These are phyloP conservation scores for Berghia stephanieae DNA, from an alignment of 1,140 invertebrate genomes.

Conservation along the genomic window DNA sequence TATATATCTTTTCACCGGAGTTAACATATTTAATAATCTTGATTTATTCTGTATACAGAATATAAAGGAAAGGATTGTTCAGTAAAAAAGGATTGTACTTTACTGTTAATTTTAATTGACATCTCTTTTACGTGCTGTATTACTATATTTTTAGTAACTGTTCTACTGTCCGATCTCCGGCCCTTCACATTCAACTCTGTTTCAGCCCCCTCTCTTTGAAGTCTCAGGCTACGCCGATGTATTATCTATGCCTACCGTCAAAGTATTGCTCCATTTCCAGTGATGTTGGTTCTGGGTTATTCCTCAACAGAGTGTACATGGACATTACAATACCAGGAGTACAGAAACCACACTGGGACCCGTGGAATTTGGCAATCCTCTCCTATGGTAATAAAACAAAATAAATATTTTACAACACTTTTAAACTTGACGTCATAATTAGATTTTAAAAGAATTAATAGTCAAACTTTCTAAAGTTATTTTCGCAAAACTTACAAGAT, in stretches of 20 bases:
- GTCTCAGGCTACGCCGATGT: too few species aligned
- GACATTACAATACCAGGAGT: conserved; percentile 68
- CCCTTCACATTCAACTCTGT: too few species aligned
- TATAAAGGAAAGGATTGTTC: too few species aligned
- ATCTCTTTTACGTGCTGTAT: not conserved
- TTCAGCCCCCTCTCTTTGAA: too few species aligned
- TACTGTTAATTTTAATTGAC: not conserved
- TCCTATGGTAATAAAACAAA: too few species aligned
- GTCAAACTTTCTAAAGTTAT: too few species aligned
- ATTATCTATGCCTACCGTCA: conserved; percentile 41
- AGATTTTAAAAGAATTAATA: too few species aligned
- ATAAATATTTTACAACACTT: too few species aligned
- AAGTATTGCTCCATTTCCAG: conserved; percentile 48
- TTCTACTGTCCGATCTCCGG: too few species aligned
- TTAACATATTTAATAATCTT: conserved; percentile 1
- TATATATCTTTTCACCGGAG: not conserved
- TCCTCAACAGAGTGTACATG: conserved; percentile 63
- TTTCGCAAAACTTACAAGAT: too few species aligned
- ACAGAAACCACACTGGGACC: conserved; percentile 67
- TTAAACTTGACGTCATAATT: too few species aligned
- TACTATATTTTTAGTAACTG: not conserved
- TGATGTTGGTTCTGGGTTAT: conserved; percentile 53
- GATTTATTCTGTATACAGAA: not conserved
- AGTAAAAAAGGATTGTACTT: too few species aligned
- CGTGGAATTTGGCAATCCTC: conserved; percentile 59